Conservation (phyloP, 1,140 invertebrate species). For the fruit fly (Drosophila melanogaster) region DNA sequence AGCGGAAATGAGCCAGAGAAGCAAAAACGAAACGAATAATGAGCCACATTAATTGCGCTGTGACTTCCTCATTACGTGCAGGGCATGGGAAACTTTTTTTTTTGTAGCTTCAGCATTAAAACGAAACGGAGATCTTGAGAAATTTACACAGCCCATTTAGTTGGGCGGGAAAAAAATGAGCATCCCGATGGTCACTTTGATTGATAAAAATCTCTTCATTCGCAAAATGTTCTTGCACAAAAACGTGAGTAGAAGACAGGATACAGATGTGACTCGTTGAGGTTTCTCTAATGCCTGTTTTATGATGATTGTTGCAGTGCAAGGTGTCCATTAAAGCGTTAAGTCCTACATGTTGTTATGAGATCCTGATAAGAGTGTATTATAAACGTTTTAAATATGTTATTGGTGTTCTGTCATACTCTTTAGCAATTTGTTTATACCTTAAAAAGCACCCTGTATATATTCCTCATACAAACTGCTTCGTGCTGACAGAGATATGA, state of each 20-base stretch:
- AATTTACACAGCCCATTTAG: constrained; percentile 20
- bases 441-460: constrained; percentile 24
- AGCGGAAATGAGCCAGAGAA: constrained; percentile 15
- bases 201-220: constrained; percentile 27
- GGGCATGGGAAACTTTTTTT: constrained; percentile 29
- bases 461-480: background rate
- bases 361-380: too few relatives aligned
- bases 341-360: too few relatives aligned
- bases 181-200: constrained; percentile 37
- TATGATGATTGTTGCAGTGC: constrained; percentile 57
- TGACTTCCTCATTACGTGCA: constrained; percentile 68
- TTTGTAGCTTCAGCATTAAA: background rate
- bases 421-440: too few relatives aligned
- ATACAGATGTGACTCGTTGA: constrained; percentile 24
- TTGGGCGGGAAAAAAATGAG: constrained; percentile 1
- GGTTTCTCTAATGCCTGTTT: constrained; percentile 52
- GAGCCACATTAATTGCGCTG: constrained; percentile 65
- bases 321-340: constrained; percentile 30
- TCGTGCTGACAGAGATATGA: constrained; percentile 19
- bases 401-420: too few relatives aligned
- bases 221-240: background rate
- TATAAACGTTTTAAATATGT: too few relatives aligned
- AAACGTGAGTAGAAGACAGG: constrained; percentile 12
- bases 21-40: constrained; percentile 46
- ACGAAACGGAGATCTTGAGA: constrained; percentile 4